Conservation (phyloP, 2,888 invertebrate genomes). For the Fragum fragum region DNA sequence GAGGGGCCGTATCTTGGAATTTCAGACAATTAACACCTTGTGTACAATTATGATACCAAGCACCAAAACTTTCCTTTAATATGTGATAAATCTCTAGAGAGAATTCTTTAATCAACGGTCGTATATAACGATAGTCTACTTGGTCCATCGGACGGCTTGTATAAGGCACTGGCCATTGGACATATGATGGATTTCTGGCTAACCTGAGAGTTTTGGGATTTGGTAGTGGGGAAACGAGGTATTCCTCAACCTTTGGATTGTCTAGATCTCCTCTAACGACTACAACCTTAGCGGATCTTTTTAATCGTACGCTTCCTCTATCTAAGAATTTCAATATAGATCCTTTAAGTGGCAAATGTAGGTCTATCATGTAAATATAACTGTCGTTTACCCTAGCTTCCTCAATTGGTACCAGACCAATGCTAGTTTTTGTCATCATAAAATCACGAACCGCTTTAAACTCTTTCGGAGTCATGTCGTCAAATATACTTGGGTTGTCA, state of each 20-base stretch:
- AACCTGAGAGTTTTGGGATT: slow-evolving; percentile 70
- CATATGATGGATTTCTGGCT: slow-evolving; percentile 75
- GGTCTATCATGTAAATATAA: slow-evolving; percentile 80
- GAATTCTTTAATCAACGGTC: slow-evolving; percentile 63
- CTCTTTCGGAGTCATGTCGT: slow-evolving; percentile 77
- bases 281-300: slow-evolving; percentile 77
- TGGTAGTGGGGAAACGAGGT: slow-evolving; percentile 80
- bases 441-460: slow-evolving; percentile 75
- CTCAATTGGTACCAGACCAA: slow-evolving; percentile 71
- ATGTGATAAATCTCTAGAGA: slow-evolving; percentile 70
- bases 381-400: slow-evolving; percentile 73
- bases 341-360: slow-evolving; percentile 76
- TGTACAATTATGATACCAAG: slow-evolving; percentile 79
- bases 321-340: slow-evolving; percentile 74
- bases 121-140: slow-evolving; percentile 74
- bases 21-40: slow-evolving; percentile 71
- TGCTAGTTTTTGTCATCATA: slow-evolving; percentile 64
- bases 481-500: slow-evolving; percentile 75
- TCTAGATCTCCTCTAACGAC: slow-evolving; percentile 78
- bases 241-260: slow-evolving; percentile 80
- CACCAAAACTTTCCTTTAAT: slow-evolving; percentile 75
- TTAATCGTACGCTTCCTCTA: slow-evolving; percentile 71
- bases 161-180: slow-evolving; percentile 76
- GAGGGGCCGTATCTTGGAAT: slow-evolving; percentile 77
- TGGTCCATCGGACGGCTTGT: slow-evolving; percentile 74